Conservation (phyloP, 2,113 vertebrate species). For the Chlamydotis undulata region DNA sequence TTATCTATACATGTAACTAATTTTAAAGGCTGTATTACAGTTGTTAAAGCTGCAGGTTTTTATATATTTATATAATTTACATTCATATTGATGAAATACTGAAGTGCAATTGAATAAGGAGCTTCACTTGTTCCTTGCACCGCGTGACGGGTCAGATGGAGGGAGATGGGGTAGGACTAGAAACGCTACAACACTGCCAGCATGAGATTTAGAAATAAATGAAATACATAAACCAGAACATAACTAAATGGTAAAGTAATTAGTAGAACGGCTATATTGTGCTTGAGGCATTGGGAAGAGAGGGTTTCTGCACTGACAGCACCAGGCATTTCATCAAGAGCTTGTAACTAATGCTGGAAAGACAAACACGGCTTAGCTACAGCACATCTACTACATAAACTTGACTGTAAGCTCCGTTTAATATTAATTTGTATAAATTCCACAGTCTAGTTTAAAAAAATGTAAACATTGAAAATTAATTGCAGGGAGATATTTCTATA, state of each 20-base stretch:
- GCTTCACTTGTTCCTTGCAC: conserved; percentile 63
- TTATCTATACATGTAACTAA: conserved; percentile 87
- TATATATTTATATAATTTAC: conserved; percentile 88
- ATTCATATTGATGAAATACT: conserved; percentile 84
- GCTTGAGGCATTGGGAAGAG: conserved; percentile 46
- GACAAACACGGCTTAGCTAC: conserved; percentile 70
- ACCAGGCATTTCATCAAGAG: conserved; percentile 61
- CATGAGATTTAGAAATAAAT: conserved; percentile 1
- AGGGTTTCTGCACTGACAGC: conserved; percentile 45
- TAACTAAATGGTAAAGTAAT: conserved; percentile 13
- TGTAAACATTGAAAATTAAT: conserved; percentile 86
- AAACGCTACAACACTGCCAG: conserved; percentile 28
- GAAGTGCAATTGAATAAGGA: conserved; percentile 71
- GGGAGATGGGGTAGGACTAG: conserved; percentile 3
- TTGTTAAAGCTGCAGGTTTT: conserved; percentile 87
- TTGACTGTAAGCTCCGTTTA: conserved; percentile 68
- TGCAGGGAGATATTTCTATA: conserved; percentile 78
- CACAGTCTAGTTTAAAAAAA: conserved; percentile 82
- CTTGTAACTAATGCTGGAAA: conserved; percentile 59
- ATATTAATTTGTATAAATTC: conserved; percentile 71
- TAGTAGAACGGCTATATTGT: conserved; percentile 50
- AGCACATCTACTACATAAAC: conserved; percentile 59
- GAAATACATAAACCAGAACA: not conserved
- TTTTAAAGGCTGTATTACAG: conserved; percentile 87
- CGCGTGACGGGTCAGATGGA: not conserved